Conservation (phyloP, 2,797 vertebrate species). For the Epinephelus malabaricus region DNA sequence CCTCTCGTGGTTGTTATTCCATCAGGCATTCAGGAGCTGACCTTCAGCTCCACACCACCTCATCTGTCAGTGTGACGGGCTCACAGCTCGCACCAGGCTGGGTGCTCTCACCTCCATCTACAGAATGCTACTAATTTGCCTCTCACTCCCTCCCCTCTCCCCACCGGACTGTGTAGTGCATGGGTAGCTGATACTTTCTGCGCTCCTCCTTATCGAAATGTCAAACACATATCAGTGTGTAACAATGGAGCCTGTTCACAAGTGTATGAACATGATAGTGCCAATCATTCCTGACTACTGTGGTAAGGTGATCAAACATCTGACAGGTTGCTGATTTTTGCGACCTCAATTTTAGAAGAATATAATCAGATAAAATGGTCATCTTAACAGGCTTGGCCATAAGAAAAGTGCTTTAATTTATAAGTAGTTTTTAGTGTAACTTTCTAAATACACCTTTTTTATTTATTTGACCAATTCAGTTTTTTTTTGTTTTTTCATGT, state of each 20-base stretch:
- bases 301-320: slow-evolving; percentile 19
- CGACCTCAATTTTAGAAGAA: background rate
- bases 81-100: slow-evolving; percentile 44
- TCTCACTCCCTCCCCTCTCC: slow-evolving; percentile 1
- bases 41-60: slow-evolving; percentile 75
- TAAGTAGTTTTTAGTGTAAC: background rate
- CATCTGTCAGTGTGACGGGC: slow-evolving; percentile 76
- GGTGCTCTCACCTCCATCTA: slow-evolving; percentile 43
- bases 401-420: background rate
- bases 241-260: slow-evolving; percentile 4
- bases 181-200: slow-evolving; percentile 26
- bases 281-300: background rate
- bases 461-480: background rate
- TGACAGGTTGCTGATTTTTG: slow-evolving; percentile 10
- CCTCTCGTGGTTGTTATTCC: slow-evolving; percentile 55
- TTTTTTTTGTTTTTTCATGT: background rate
- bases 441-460: background rate
- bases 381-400: background rate
- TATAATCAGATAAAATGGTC: background rate
- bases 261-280: background rate
- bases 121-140: slow-evolving; percentile 57
- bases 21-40: slow-evolving; percentile 70
- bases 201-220: slow-evolving; percentile 38
- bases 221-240: slow-evolving; percentile 30
- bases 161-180: slow-evolving; percentile 31